These are phyloP conservation scores for Pelobates cultripes DNA, from an alignment of 2,797 vertebrate species.

Conservation along the genomic window DNA sequence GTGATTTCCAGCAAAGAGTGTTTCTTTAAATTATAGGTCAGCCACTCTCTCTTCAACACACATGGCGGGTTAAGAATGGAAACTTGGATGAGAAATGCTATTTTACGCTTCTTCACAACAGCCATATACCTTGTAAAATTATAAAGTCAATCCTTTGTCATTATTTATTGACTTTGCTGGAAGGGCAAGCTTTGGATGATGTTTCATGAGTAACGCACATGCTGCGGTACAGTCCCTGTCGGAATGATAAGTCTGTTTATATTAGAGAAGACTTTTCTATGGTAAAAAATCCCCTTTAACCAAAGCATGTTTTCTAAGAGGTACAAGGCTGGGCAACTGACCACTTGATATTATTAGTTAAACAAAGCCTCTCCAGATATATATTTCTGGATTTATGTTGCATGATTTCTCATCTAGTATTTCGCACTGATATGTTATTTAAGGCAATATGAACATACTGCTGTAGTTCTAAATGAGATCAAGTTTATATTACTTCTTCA, in stretches of 20 bases:
- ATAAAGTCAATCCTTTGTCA: neutral
- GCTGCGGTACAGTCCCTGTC: neutral
- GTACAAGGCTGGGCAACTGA: neutral
- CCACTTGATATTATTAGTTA: neutral
- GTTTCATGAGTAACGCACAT: neutral
- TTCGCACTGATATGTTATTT: neutral
- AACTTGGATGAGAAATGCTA: neutral
- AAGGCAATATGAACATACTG: neutral
- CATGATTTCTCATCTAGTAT: neutral
- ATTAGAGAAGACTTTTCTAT: neutral
- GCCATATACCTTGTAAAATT: neutral
- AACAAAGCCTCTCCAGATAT: neutral
- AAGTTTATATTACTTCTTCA: conserved; percentile 4
- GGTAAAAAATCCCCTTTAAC: neutral
- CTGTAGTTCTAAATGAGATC: neutral
- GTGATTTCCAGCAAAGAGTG: no score
- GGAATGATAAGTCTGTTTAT: neutral
- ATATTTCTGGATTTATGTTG: neutral
- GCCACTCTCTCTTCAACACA: no score
- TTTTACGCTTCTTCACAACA: neutral
- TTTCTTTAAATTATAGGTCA: no score
- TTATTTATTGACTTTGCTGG: conserved; percentile 7
- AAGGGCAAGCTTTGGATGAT: neutral
- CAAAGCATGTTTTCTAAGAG: neutral
- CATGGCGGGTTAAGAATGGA: neutral